Base-by-base conservation (phyloP, 2,888 invertebrate genomes). In the Ormyrus thymus region DNA sequence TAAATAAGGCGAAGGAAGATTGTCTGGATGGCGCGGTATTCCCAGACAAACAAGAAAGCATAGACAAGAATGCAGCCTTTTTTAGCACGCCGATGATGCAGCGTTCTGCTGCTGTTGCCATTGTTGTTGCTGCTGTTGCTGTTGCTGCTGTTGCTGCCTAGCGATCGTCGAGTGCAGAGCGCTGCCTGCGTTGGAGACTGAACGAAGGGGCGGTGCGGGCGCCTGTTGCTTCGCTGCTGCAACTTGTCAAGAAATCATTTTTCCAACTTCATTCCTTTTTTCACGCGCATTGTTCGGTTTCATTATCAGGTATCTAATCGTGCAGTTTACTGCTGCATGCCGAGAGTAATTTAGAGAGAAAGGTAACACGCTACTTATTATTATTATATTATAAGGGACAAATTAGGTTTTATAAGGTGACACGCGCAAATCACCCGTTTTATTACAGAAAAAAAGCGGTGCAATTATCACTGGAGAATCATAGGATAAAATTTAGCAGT, bases 141-240 rank as follows among this genome's bases (percentile, higher is more conserved):
- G 85, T 78, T 84, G 64, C 4, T 69, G 59, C 46, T 65, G 75
- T 43, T 64, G 59, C 43, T 79, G 76, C 48, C 61, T 74, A 15
- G 45, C 10, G 9, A 58, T 48, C 29, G 65, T 45, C 1, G 71
- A 66, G 55, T 65, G 75, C n/a, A 72, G 43, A 0, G 64, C 11
- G 55, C 70, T 72, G 82, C 85, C 86, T 70, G 88, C 84, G 77
- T 85, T 85, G 76, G 88, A 87, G 81, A 87, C 85, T 55, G 88
- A 83, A 82, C 86, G 87, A 69, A 84, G 83, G 70, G 89, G 89
- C 80, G 89, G 90, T 80, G 87, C 87, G 75, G 90, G 90, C 79
- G 90, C 90, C 84, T 89, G 90, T 84, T 90, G 89, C 82, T 90
- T 90, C 71, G 89, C 88, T 81, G 87, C 89, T 89, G 88, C 79